Conservation (phyloP, 2,113 vertebrate species). For the Festucalex cinctus region DNA sequence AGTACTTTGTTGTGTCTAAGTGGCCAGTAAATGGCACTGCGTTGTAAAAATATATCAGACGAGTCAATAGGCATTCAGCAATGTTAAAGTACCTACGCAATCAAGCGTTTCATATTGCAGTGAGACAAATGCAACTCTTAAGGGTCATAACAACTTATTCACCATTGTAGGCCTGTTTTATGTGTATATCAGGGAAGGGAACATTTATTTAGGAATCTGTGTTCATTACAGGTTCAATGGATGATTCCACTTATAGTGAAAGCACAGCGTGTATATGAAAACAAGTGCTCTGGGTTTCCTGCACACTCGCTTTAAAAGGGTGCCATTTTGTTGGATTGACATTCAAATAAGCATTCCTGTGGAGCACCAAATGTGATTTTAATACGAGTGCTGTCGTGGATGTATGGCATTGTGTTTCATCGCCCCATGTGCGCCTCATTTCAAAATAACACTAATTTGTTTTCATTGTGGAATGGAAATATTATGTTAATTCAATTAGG, state of each 20-base stretch:
- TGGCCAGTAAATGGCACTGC: not conserved
- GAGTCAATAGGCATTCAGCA: not conserved
- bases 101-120: not conserved
- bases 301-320: not conserved
- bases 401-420: not conserved
- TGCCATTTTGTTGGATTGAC: not conserved
- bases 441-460: not conserved
- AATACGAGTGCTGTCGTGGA: not conserved
- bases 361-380: not conserved
- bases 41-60: slow-evolving; percentile 1
- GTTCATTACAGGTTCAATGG: not conserved
- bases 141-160: not conserved
- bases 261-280: not conserved
- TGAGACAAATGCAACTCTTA: not conserved
- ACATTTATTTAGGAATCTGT: not conserved
- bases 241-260: not conserved
- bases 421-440: not conserved
- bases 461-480: not conserved
- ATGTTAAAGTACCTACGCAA: not conserved
- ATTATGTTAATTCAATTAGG: not conserved
- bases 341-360: not conserved
- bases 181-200: not conserved
- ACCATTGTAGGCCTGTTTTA: not conserved
- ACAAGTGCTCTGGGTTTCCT: not conserved
- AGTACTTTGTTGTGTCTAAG: not conserved